Percentiles rank a stretch among this genome's conserved stretches.
Evolutionary conservation across 2,888 invertebrate genomes (phyloP).

Genomic region (Alviniconcha strummeri): DNA sequence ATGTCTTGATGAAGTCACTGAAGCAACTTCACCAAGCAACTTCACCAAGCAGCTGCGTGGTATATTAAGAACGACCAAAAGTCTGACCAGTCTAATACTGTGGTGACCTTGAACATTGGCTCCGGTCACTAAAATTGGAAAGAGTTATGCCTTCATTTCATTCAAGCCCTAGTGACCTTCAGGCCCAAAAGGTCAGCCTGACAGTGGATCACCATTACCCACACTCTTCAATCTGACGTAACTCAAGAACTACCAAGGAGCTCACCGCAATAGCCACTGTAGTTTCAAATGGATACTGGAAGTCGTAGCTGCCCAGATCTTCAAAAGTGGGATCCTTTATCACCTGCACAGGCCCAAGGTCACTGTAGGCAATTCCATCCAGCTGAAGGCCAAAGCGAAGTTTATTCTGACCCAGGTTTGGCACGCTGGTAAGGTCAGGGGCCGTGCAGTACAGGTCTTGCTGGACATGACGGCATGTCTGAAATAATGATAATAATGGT

Average conservation of each 20-base stretch:
- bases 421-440: constrained; percentile 20
- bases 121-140: too few relatives aligned
- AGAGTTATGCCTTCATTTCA: too few relatives aligned
- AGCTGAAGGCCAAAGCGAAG: constrained; percentile 34
- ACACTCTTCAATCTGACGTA: too few relatives aligned
- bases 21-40: too few relatives aligned
- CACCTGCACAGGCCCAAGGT: constrained; percentile 27
- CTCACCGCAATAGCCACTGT: constrained; percentile 40
- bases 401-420: not conserved
- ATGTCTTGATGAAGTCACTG: too few relatives aligned
- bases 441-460: constrained; percentile 31
- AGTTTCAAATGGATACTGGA: constrained; percentile 45
- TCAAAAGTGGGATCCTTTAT: constrained; percentile 30
- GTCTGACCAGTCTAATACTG: too few relatives aligned
- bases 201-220: too few relatives aligned
- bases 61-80: too few relatives aligned
- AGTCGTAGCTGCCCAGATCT: constrained; percentile 31
- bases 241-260: not conserved
- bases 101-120: too few relatives aligned
- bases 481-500: not conserved
- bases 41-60: too few relatives aligned
- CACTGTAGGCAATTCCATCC: constrained; percentile 29
- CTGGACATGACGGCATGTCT: constrained; percentile 35
- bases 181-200: too few relatives aligned
- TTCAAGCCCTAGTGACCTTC: too few relatives aligned